Evolutionary conservation across 2,888 invertebrate species (phyloP).

Genomic region (Trichogramma evanescens): DNA sequence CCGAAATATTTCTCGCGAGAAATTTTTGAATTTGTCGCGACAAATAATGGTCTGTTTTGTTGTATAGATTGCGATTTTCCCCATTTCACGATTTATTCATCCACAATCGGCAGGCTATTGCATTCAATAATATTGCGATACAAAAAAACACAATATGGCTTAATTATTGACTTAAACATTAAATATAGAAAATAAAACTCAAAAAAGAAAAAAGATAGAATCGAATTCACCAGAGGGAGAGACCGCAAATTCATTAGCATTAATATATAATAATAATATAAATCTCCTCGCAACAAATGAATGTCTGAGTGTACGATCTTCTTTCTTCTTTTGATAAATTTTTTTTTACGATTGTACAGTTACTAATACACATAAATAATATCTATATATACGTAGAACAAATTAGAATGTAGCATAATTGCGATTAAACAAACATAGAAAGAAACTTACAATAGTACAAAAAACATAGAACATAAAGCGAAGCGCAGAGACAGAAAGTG

Average conservation of each 20-base stretch:
- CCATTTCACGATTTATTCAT: conserved; percentile 7
- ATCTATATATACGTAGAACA: conserved; percentile 12
- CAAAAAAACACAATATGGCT: conserved; percentile 32
- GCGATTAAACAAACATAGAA: conserved; percentile 15
- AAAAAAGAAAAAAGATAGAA: conserved; percentile 13
- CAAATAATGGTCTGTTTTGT: not conserved
- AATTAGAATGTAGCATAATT: conserved; percentile 10
- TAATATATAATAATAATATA: conserved; percentile 3
- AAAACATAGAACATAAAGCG: conserved; percentile 13
- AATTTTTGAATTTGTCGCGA: conserved; percentile 1
- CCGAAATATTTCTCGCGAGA: too few species aligned
- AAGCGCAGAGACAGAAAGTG: conserved; percentile 2
- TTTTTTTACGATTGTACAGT: not conserved
- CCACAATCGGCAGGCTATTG: conserved; percentile 33
- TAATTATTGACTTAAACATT: conserved; percentile 38
- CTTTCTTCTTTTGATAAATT: too few species aligned
- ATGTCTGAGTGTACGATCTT: too few species aligned
- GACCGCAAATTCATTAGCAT: conserved; percentile 17
- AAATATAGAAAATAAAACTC: not conserved
- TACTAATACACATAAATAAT: conserved; percentile 17
- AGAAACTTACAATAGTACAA: conserved; percentile 15
- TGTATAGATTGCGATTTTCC: conserved; percentile 13
- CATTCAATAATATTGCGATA: conserved; percentile 39
- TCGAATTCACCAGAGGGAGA: conserved; percentile 20
- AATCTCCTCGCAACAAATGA: not conserved